These are phyloP conservation scores for Pelobates fuscus DNA, from an alignment of 2,113 vertebrate genomes.

Conservation along the genomic window DNA sequence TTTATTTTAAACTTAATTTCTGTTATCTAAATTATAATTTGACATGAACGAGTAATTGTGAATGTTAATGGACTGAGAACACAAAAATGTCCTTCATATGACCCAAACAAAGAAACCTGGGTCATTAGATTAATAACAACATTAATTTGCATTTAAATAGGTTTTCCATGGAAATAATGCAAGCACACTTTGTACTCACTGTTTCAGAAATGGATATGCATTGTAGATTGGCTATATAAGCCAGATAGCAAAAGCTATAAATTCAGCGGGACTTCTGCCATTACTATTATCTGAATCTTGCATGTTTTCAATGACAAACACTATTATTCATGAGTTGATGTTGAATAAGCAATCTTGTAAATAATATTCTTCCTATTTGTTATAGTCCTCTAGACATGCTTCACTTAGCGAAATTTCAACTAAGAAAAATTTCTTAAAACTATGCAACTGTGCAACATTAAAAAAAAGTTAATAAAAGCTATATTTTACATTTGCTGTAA, in stretches of 20 bases:
- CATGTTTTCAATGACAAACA: conserved; percentile 21
- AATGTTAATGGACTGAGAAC: conserved; percentile 34
- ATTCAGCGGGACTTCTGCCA: conserved; percentile 6
- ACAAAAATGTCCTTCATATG: conserved; percentile 38
- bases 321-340: conserved; percentile 4
- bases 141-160: conserved; percentile 51
- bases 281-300: conserved; percentile 13
- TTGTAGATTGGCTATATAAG: conserved; percentile 32
- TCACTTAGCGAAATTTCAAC: too few species aligned
- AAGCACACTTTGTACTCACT: conserved; percentile 24
- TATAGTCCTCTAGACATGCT: not conserved
- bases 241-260: conserved; percentile 16
- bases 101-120: conserved; percentile 24
- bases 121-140: conserved; percentile 51
- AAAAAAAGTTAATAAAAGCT: too few species aligned
- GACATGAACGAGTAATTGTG: conserved; percentile 33
- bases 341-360: not conserved
- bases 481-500: too few species aligned
- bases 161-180: conserved; percentile 43
- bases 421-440: too few species aligned
- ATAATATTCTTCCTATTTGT: conserved; percentile 1
- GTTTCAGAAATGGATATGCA: conserved; percentile 35
- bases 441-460: too few species aligned
- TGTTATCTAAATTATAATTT: conserved; percentile 21
- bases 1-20: not conserved